Percentiles rank a stretch among this genome's conserved stretches.
Evolutionary conservation across 2,113 vertebrate species (phyloP).

Genomic region (Abramis brama): DNA sequence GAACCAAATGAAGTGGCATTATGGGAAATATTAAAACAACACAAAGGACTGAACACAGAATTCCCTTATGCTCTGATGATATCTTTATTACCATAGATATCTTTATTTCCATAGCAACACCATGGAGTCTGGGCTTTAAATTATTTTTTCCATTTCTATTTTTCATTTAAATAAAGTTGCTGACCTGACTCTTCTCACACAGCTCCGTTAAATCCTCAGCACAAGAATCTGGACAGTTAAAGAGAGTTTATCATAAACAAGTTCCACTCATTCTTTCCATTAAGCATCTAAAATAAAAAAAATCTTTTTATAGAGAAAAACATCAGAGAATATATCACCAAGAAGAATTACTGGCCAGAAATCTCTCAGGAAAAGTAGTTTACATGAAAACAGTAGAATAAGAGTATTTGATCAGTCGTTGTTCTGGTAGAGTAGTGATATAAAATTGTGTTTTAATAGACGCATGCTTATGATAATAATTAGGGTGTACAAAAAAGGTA

Average conservation of each 20-base stretch:
- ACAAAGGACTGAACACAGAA: constrained; percentile 37
- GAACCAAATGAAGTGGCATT: constrained; percentile 61
- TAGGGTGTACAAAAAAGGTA: neutral
- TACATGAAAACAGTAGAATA: neutral
- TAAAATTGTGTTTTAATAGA: neutral
- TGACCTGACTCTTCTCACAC: constrained; percentile 24
- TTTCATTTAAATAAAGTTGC: constrained; percentile 1
- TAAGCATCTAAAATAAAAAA: neutral
- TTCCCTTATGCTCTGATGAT: constrained; percentile 52
- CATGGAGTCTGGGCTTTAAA: constrained; percentile 26
- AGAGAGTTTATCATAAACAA: neutral
- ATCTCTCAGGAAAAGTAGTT: neutral
- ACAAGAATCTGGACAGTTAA: neutral
- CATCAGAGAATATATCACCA: neutral
- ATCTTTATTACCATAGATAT: constrained; percentile 54
- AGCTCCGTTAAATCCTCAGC: neutral
- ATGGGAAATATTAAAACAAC: constrained; percentile 60
- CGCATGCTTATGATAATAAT: neutral
- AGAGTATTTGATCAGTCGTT: neutral
- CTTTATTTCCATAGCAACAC: constrained; percentile 57
- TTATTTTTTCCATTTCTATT: neutral
- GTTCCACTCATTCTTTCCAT: neutral
- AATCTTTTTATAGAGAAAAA: neutral
- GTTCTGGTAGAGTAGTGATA: neutral
- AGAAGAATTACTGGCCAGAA: neutral